Percentiles rank a stretch among this genome's conserved stretches.
These are phyloP conservation scores for Gavialis gangeticus DNA, from an alignment of 2,113 vertebrate species.

Conservation along the genomic window DNA sequence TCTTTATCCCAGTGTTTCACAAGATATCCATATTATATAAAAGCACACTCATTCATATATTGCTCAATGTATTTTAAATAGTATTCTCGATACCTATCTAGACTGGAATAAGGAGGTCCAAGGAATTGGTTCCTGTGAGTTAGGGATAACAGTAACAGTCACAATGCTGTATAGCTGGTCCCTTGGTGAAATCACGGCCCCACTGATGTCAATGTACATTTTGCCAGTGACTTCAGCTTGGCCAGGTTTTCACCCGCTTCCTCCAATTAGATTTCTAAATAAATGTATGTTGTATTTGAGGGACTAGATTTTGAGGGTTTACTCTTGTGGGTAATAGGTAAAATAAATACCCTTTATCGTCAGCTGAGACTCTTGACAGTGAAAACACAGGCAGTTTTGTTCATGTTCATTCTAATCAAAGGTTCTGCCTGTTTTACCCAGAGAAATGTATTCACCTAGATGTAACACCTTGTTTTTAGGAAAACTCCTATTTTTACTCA, in stretches of 20 bases:
- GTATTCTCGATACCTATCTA: background rate
- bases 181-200: background rate
- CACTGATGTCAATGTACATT: background rate
- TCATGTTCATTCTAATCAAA: background rate
- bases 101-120: background rate
- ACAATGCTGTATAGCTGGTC: background rate
- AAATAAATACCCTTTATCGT: background rate
- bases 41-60: background rate
- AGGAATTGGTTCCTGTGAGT: background rate
- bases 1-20: background rate
- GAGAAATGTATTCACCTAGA: background rate
- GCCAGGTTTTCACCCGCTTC: background rate
- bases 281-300: background rate
- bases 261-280: background rate
- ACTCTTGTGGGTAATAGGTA: background rate
- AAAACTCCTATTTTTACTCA: background rate
- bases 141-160: background rate
- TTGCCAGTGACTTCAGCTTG: background rate
- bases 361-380: fast-evolving
- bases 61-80: fast-evolving
- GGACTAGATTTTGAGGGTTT: background rate
- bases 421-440: background rate
- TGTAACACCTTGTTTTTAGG: background rate
- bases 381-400: background rate
- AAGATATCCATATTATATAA: background rate